Conservation (phyloP, 1,140 invertebrate species). For the Drosophila kurseongensis region DNA sequence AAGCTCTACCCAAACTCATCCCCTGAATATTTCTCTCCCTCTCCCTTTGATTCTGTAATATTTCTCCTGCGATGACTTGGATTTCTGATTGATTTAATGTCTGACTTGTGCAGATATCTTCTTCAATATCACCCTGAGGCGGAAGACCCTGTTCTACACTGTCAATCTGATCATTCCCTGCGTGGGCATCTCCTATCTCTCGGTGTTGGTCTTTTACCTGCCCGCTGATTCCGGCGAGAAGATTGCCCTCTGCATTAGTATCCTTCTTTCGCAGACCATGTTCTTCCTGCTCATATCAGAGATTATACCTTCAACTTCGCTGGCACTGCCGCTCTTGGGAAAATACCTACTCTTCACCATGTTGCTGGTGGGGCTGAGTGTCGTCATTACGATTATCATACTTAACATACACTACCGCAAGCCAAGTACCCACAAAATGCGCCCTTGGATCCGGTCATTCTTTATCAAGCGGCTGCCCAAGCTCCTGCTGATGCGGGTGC, state of each 20-base stretch:
- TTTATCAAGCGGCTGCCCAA: conserved; percentile 95
- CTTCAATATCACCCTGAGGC: conserved; percentile 98
- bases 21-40: conserved; percentile 15
- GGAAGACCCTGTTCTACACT: conserved; percentile 98
- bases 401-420: conserved; percentile 99
- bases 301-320: conserved; percentile 99
- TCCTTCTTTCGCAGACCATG: conserved; percentile 99
- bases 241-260: conserved; percentile 98
- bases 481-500: conserved; percentile 93
- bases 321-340: conserved; percentile 97
- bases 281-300: conserved; percentile 99
- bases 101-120: conserved; percentile 92
- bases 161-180: conserved; percentile 98
- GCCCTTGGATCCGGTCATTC: conserved; percentile 94
- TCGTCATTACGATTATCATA: conserved; percentile 98
- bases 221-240: conserved; percentile 99
- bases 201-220: conserved; percentile 97
- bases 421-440: conserved; percentile 98
- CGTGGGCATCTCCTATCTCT: conserved; percentile 96
- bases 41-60: background rate
- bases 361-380: conserved; percentile 97
- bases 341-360: conserved; percentile 99
- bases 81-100: conserved; percentile 63
- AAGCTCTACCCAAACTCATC: conserved; percentile 82
- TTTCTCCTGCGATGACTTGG: background rate